These are phyloP conservation scores for Yponomeuta evonymella DNA, from an alignment of 2,888 invertebrate species.

Conservation along the genomic window DNA sequence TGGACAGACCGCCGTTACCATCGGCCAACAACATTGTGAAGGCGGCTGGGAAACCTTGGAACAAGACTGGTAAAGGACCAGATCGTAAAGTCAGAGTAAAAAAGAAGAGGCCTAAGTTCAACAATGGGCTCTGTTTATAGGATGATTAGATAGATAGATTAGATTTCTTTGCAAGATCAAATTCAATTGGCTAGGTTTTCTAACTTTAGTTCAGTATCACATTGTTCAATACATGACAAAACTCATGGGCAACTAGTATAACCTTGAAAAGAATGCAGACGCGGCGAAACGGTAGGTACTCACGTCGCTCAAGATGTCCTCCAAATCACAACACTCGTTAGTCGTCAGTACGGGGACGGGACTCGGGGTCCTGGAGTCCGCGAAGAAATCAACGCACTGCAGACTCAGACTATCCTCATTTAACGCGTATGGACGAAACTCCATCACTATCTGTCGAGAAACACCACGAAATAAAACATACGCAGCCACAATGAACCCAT, in stretches of 20 bases:
- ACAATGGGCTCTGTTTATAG: no score
- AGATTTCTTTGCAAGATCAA: no score
- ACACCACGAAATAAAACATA: conserved; percentile 38
- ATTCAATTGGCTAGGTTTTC: no score
- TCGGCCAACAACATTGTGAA: no score
- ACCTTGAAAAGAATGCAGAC: conserved; percentile 6
- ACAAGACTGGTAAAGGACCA: no score
- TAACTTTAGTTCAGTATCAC: not conserved
- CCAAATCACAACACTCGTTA: conserved; percentile 63
- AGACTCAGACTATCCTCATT: conserved; percentile 59
- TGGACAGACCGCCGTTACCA: no score
- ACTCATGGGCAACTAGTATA: not conserved
- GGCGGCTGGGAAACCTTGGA: no score
- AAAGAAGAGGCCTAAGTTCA: no score
- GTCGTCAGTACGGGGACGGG: conserved; percentile 59
- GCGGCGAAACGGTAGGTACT: conserved; percentile 31
- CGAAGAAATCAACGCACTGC: conserved; percentile 54
- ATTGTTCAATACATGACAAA: not conserved
- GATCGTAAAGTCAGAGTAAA: no score
- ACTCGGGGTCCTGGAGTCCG: conserved; percentile 53
- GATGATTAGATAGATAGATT: no score
- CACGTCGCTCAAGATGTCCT: conserved; percentile 73
- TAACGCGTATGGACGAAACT: conserved; percentile 64
- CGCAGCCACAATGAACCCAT: conserved; percentile 19
- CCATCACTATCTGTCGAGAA: conserved; percentile 69